Percentiles rank a stretch among this genome's conserved stretches.
Conservation (phyloP, 1,140 invertebrate species). For the Drosophila tristis region DNA sequence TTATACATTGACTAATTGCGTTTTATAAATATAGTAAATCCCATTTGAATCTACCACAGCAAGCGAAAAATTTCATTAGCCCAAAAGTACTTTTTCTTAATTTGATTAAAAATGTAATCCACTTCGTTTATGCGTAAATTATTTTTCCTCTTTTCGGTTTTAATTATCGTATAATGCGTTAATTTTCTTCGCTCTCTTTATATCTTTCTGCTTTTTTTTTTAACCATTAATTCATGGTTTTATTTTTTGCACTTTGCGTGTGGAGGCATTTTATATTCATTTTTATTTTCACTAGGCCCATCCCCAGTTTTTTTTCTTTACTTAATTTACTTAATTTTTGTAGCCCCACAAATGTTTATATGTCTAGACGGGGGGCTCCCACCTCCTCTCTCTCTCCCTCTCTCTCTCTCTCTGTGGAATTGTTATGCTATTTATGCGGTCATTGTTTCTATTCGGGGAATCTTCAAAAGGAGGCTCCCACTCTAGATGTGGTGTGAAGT, state of each 20-base stretch:
- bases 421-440: constrained; percentile 32
- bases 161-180: constrained; percentile 56
- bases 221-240: too few species aligned
- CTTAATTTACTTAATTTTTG: constrained; percentile 19
- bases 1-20: constrained; percentile 38
- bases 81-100: neutral
- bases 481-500: too few species aligned
- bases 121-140: too few species aligned
- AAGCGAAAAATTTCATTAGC: constrained; percentile 20
- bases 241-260: constrained; percentile 42
- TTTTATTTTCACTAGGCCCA: constrained; percentile 27
- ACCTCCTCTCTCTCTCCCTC: neutral
- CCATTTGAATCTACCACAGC: neutral
- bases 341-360: constrained; percentile 16
- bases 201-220: constrained; percentile 2
- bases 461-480: neutral
- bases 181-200: constrained; percentile 14
- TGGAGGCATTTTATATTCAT: neutral
- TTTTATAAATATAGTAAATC: constrained; percentile 10
- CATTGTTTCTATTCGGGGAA: constrained; percentile 37
- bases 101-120: constrained; percentile 33
- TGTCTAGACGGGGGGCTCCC: constrained; percentile 17
- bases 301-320: neutral
- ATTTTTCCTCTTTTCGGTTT: constrained; percentile 9
- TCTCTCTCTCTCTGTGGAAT: constrained; percentile 4